Conservation (phyloP, 2,797 vertebrate genomes). For the Molossus molossus region DNA sequence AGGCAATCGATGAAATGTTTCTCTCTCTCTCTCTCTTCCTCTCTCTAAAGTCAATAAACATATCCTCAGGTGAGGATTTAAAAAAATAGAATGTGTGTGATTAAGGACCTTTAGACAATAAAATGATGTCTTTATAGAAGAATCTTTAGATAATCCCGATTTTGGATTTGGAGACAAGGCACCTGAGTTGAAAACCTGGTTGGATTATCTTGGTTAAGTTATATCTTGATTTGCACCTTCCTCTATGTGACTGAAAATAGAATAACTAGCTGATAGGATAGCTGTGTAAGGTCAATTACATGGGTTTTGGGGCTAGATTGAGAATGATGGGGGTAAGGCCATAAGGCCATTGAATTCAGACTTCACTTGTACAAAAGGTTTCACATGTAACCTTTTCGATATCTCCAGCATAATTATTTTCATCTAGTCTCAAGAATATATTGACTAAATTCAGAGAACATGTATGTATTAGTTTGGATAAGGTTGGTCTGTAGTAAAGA, state of each 20-base stretch:
- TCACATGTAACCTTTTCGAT: neutral
- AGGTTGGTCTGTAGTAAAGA: neutral
- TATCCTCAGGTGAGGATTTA: neutral
- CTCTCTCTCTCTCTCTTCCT: neutral
- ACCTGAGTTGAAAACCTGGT: neutral
- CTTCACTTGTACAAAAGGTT: neutral
- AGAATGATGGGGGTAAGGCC: neutral
- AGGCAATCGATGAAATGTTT: neutral
- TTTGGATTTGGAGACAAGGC: neutral
- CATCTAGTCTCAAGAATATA: neutral
- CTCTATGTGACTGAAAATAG: neutral
- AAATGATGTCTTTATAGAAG: neutral
- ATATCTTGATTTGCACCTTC: neutral
- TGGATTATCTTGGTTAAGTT: neutral
- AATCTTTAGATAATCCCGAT: neutral
- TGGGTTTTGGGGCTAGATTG: neutral
- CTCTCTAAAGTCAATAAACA: neutral
- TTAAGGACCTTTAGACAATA: neutral
- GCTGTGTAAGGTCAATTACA: neutral
- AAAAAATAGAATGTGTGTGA: neutral
- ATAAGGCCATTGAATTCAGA: neutral
- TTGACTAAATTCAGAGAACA: neutral
- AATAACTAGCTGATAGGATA: neutral
- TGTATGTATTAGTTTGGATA: neutral
- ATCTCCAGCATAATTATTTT: neutral